Evolutionary conservation across 2,888 invertebrate genomes (phyloP), one percentile per base, ranked within the genome.

Genomic region (Dione vanillae): DNA sequence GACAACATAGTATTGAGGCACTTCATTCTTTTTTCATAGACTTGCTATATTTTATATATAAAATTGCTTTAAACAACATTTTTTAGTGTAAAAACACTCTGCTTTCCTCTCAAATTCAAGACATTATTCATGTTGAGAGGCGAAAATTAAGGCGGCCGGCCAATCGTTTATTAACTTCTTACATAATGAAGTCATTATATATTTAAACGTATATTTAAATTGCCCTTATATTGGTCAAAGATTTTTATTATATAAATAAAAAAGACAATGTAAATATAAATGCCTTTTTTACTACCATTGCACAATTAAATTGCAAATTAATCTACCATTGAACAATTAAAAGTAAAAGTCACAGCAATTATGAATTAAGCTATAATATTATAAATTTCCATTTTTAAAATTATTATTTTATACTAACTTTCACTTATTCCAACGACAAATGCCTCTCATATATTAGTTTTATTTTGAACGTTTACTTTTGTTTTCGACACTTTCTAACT

Each of bases 321-420:
- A 56, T 56, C 56, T 56, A 16, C 37, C 37, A 16, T 56, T 35
- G 11, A 56, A 37, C 10, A 56, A 56, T 56, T 16, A 65, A 41
- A 64, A 19, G 14, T 19, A 7, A 40, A 41, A 19, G 16, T 64
- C n/a, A 51, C n/a, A 37, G 9, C 27, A 14, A 12, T 54, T 27
- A 27, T 8, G 35, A 35, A 54, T 54, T 54, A 27, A 35, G 52
- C 52, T 27, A 54, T 9, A 35, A n/a, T n/a, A n/a, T n/a, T 5
- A n/a, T 35, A 11, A 10, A n/a, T 37, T 35, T 1, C 9, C n/a
- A 35, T 54, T 54, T 1, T 54, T 54, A 54, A 27, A 27, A 27
- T 27, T 27, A 56, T 16, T 56, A 56, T 66, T 56, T 56, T 27
- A 61, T 12, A 49, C 56, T 3, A 72, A 72, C 72, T 72, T 72